Evolutionary conservation across 2,888 invertebrate species (phyloP).

Genomic region (Aphidius colemani): DNA sequence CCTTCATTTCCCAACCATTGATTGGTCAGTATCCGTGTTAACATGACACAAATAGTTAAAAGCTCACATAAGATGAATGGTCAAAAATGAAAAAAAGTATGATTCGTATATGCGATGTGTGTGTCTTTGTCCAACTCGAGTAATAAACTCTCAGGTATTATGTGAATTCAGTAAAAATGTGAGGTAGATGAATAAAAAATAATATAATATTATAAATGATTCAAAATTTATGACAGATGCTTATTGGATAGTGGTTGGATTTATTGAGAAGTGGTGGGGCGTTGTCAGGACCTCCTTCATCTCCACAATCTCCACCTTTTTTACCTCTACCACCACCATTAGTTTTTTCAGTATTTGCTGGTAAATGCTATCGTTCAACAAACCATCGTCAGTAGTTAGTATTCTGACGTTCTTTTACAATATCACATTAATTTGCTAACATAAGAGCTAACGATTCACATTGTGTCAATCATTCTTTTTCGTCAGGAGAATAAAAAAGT

Average conservation of each 20-base stretch:
- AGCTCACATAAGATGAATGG: background rate
- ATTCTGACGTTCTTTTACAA: slow-evolving; percentile 26
- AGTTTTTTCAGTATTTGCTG: slow-evolving; percentile 15
- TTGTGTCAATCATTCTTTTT: slow-evolving; percentile 15
- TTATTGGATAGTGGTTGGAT: slow-evolving; percentile 42
- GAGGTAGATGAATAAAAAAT: slow-evolving; percentile 35
- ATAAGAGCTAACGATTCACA: slow-evolving; percentile 43
- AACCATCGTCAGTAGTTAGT: slow-evolving; percentile 17
- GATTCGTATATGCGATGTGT: slow-evolving; percentile 32
- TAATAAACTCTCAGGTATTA: slow-evolving; percentile 11
- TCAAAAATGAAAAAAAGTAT: slow-evolving; percentile 24
- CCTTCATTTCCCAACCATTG: too few relatives aligned
- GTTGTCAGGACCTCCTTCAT: slow-evolving; percentile 40
- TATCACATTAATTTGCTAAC: slow-evolving; percentile 43
- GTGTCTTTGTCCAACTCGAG: slow-evolving; percentile 14
- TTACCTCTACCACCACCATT: slow-evolving; percentile 23
- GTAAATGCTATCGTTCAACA: background rate
- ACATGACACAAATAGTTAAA: too few relatives aligned
- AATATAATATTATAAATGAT: slow-evolving; percentile 4
- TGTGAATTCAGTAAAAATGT: slow-evolving; percentile 11
- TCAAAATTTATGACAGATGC: slow-evolving; percentile 39
- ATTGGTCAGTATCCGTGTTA: too few relatives aligned
- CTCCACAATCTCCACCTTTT: slow-evolving; percentile 36
- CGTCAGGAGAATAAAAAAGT: slow-evolving; percentile 31
- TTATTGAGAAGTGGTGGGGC: slow-evolving; percentile 36